Evolutionary conservation across 2,888 invertebrate species (phyloP).

Genomic region (Phortica okadai): DNA sequence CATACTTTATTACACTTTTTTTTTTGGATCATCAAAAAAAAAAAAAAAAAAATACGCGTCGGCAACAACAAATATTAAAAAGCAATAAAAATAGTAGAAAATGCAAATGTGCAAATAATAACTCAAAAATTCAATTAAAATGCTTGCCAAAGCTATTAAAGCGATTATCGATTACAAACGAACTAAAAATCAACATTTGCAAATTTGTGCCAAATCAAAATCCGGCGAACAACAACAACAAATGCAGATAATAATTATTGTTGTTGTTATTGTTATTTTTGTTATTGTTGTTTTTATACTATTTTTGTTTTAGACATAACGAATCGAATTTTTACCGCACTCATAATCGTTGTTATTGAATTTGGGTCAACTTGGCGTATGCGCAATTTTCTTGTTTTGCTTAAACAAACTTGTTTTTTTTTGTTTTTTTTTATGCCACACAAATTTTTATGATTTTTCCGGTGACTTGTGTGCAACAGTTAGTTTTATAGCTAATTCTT

Average conservation of each 20-base stretch:
- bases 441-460: background rate
- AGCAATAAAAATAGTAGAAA: background rate
- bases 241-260: background rate
- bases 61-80: background rate
- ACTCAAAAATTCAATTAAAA: slow-evolving; percentile 60
- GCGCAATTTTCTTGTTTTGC: slow-evolving; percentile 49
- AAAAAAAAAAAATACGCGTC: background rate
- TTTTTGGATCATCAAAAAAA: background rate
- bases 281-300: background rate
- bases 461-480: background rate
- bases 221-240: background rate
- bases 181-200: background rate
- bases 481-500: slow-evolving; percentile 6
- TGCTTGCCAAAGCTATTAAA: slow-evolving; percentile 35
- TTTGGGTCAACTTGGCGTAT: slow-evolving; percentile 60
- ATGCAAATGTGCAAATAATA: slow-evolving; percentile 50
- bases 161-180: slow-evolving; percentile 26
- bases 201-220: background rate
- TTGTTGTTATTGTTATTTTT: background rate
- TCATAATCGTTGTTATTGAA: slow-evolving; percentile 16
- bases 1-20: background rate
- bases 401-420: background rate
- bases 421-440: slow-evolving; percentile 28
- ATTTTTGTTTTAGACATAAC: background rate
- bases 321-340: background rate